Base-by-base conservation (phyloP, 2,888 invertebrate species). In the Allophyes oxyacanthae region DNA sequence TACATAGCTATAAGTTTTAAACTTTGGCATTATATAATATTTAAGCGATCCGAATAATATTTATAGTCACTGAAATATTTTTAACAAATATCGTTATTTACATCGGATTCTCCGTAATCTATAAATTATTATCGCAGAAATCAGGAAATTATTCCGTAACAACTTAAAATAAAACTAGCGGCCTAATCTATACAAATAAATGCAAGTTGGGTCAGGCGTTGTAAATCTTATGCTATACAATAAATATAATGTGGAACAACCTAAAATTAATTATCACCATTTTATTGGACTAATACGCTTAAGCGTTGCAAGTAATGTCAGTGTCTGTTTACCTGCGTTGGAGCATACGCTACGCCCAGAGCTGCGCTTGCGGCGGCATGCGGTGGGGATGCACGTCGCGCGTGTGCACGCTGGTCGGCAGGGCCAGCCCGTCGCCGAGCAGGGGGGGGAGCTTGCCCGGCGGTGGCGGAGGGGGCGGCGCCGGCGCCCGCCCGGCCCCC, bases 311-410 rank as follows among this genome's bases (percentile, higher is more conserved):
- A 91, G 90, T 86, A 87, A 78, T 66, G 72, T 82, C 84, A 82
- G 83, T 82, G 82, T 83, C 83, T 81, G 85, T 87, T 95, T 94
- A 95, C 95, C 95, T 95, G 95, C 94, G 95, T 93, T 95, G 95
- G 85, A 95, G 94, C 94, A 95, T 95, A 94, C 95, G 96, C 96
- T 97, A 97, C 95, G 97, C 96, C 97, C 97, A 97, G 87, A 96
- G 94, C 82, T 96, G 96, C 92, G 96, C 96, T 83, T 95, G 95
- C 83, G 95, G 93, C 78, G 95, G 92, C 91, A 96, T 89, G 79
- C 95, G 95, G 86, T 95, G 92, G 64, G 94, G 77, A 85, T 92
- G 90, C 66, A 81, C 75, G 77, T 92, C 91, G 68, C 91, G 89
- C 65, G 86, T 83, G 83, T 92, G 92, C 71, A 91, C 86, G 83